phyloP scores from a whole-genome alignment of 2,113 vertebrate genomes.

The Ceuthmochares aereus region DNA sequence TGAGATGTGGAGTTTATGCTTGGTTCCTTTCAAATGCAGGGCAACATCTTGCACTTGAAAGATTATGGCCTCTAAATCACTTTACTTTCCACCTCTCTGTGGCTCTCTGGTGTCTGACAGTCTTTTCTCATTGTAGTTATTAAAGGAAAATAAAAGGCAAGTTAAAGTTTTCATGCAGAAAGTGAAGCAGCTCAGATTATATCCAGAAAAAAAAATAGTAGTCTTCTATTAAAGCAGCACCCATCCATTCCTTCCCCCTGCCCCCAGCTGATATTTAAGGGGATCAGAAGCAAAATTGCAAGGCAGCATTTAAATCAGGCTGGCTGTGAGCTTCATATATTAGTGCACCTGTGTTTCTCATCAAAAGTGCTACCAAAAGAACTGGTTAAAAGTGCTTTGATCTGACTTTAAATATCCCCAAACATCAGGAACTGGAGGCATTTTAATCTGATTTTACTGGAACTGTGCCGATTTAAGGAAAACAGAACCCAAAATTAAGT shows the following conservation, averaged over 20 bases:
- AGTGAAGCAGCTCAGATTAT: slow-evolving; percentile 30
- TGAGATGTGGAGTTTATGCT: neutral
- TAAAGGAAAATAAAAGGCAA: neutral
- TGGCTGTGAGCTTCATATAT: neutral
- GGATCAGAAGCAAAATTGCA: slow-evolving; percentile 55
- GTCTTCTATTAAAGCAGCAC: slow-evolving; percentile 46
- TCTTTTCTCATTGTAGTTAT: neutral
- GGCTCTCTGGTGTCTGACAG: neutral
- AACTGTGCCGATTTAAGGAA: slow-evolving; percentile 56
- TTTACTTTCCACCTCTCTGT: neutral
- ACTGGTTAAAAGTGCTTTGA: slow-evolving; percentile 68
- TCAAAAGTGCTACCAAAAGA: slow-evolving; percentile 72
- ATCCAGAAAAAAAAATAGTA: neutral
- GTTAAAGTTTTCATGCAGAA: slow-evolving; percentile 19
- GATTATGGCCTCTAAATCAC: neutral
- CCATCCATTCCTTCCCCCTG: neutral
- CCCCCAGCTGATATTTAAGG: slow-evolving; percentile 51
- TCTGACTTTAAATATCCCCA: slow-evolving; percentile 74
- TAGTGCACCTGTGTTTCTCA: slow-evolving; percentile 76
- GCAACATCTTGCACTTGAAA: neutral
- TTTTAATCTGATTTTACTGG: slow-evolving; percentile 78
- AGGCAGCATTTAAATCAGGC: slow-evolving; percentile 62
- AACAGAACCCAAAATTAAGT: slow-evolving; percentile 68
- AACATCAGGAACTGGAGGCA: slow-evolving; percentile 71
- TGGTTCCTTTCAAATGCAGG: neutral